Evolutionary conservation across 2,888 invertebrate species (phyloP).

Genomic region (Drosophila yooni): DNA sequence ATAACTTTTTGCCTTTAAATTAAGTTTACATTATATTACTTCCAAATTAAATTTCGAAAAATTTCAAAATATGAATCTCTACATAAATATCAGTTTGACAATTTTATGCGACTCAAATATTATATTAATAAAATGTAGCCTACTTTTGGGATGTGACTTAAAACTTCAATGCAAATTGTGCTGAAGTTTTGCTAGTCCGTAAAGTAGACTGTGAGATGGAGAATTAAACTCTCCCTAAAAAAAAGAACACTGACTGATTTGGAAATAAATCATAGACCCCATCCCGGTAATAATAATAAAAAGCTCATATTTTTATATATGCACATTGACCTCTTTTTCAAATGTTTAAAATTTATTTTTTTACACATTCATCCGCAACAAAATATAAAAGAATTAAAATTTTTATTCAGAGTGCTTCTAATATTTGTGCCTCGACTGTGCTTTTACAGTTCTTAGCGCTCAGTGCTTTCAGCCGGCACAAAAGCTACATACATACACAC

Average conservation of each 20-base stretch:
- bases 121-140: neutral
- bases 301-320: neutral
- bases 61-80: neutral
- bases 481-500: conserved; percentile 3
- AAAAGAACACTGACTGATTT: neutral
- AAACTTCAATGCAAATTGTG: neutral
- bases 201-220: neutral
- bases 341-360: neutral
- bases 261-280: neutral
- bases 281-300: neutral
- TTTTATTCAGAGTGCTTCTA: neutral
- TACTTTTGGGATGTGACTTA: conserved; percentile 5
- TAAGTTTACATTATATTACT: neutral
- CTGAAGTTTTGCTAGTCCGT: neutral
- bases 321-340: neutral
- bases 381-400: neutral
- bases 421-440: neutral
- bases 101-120: neutral
- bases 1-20: neutral
- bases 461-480: conserved; percentile 5
- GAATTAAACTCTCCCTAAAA: neutral
- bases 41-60: neutral
- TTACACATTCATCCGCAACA: neutral
- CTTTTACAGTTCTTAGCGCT: neutral
- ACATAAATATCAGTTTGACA: neutral